Evolutionary conservation across 1,140 invertebrate species (phyloP).

Genomic region (Polypedilum pembai): DNA sequence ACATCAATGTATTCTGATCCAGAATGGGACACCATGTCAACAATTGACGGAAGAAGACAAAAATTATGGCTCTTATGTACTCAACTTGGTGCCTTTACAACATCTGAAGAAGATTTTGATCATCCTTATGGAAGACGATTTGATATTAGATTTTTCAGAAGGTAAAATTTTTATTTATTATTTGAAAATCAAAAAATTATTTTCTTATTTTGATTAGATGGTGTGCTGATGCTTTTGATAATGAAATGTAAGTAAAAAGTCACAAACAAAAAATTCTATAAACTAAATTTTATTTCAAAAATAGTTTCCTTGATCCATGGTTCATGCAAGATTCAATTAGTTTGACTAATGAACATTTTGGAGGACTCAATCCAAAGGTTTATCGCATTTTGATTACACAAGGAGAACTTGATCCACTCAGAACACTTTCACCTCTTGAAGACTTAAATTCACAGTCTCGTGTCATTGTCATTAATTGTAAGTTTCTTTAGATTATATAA

Average conservation of each 20-base stretch:
- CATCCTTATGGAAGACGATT: neutral
- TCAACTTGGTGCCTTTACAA: neutral
- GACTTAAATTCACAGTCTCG: neutral
- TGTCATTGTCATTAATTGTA: neutral
- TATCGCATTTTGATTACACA: neutral
- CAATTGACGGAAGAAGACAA: neutral
- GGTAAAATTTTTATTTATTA: neutral
- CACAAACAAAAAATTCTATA: neutral
- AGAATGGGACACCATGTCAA: neutral
- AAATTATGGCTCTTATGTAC: neutral
- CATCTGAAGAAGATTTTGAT: neutral
- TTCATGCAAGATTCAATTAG: neutral
- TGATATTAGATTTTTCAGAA: neutral
- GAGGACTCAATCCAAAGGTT: neutral
- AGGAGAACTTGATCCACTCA: neutral
- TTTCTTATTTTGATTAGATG: neutral
- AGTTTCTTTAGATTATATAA: neutral
- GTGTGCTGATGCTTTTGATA: neutral
- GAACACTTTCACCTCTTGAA: neutral
- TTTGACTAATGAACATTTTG: neutral
- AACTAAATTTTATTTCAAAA: constrained; percentile 8
- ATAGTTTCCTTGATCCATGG: neutral
- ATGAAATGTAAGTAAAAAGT: neutral
- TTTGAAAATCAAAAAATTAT: neutral
- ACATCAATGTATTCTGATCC: neutral